A percentile compares a stretch with the other conserved stretches of the same genome.
phyloP scores from a whole-genome alignment of 92 coral and sea anemone genomes.

The Phymanthus crucifer region DNA sequence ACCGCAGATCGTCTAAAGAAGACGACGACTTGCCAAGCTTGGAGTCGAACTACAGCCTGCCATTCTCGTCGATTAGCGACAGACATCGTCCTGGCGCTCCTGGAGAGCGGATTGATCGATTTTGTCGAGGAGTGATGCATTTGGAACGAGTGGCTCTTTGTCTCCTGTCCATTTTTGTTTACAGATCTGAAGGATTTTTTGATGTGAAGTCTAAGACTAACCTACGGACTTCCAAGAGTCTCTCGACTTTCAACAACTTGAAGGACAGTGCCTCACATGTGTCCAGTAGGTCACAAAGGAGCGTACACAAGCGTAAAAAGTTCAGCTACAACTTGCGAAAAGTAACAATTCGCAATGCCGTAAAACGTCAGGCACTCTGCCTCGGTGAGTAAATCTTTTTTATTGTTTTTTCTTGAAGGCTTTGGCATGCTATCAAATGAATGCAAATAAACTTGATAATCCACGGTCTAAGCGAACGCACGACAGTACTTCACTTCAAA shows the following conservation, averaged over 20 bases:
- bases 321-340: conserved; percentile 72
- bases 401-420: conserved; percentile 20
- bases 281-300: conserved; percentile 59
- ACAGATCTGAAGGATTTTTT: conserved; percentile 56
- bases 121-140: conserved; percentile 38
- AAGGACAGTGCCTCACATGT: conserved; percentile 65
- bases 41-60: neutral
- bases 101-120: conserved; percentile 14
- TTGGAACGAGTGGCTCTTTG: conserved; percentile 40
- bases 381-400: conserved; percentile 69
- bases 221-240: conserved; percentile 58
- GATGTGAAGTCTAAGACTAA: conserved; percentile 44
- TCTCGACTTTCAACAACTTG: conserved; percentile 76
- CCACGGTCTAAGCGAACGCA: neutral
- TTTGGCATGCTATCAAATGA: neutral
- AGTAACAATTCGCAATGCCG: conserved; percentile 69
- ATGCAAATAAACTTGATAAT: neutral
- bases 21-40: conserved; percentile 16
- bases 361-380: conserved; percentile 74
- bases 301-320: conserved; percentile 70
- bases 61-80: neutral
- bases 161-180: conserved; percentile 57
- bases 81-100: conserved; percentile 5
- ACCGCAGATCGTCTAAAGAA: conserved; percentile 18
- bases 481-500: neutral